A percentile compares a stretch with the other conserved stretches of the same genome.
These are phyloP conservation scores for Zaprionus lachaisei DNA, from an alignment of 1,140 invertebrate species.

Conservation along the genomic window DNA sequence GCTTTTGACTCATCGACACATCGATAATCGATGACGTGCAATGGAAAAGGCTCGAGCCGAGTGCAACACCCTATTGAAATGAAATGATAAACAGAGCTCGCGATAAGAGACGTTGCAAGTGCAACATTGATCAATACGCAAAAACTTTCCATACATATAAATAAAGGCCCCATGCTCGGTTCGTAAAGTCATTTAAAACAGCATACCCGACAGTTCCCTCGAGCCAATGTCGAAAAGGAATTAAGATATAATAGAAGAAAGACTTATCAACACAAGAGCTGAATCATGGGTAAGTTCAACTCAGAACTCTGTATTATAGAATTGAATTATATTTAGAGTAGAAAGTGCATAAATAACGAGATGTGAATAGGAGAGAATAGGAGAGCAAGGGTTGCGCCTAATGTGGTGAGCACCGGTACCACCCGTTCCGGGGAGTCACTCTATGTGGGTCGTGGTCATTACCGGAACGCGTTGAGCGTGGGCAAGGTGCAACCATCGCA, in stretches of 20 bases:
- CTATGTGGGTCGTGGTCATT: conserved; percentile 87
- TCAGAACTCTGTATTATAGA: too few relatives aligned
- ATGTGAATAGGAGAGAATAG: background rate
- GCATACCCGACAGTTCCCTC: conserved; percentile 4
- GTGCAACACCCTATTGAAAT: background rate
- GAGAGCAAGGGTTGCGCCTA: conserved; percentile 85
- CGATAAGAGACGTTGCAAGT: background rate
- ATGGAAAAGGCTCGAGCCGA: background rate
- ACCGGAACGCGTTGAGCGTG: conserved; percentile 88
- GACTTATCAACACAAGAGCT: conserved; percentile 19
- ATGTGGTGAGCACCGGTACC: conserved; percentile 87
- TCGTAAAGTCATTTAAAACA: background rate
- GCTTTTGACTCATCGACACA: background rate
- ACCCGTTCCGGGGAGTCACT: conserved; percentile 87
- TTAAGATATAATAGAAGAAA: conserved; percentile 1
- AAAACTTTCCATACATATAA: background rate
- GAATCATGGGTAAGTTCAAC: conserved; percentile 43
- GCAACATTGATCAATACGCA: background rate
- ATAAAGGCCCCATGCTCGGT: background rate
- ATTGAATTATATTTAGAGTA: background rate
- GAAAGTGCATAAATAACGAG: background rate
- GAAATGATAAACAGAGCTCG: background rate
- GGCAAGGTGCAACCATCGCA: conserved; percentile 91
- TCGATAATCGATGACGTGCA: background rate
- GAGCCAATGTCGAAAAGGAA: background rate